Evolutionary conservation across 2,113 vertebrate species (phyloP).

Genomic region (Channa argus): DNA sequence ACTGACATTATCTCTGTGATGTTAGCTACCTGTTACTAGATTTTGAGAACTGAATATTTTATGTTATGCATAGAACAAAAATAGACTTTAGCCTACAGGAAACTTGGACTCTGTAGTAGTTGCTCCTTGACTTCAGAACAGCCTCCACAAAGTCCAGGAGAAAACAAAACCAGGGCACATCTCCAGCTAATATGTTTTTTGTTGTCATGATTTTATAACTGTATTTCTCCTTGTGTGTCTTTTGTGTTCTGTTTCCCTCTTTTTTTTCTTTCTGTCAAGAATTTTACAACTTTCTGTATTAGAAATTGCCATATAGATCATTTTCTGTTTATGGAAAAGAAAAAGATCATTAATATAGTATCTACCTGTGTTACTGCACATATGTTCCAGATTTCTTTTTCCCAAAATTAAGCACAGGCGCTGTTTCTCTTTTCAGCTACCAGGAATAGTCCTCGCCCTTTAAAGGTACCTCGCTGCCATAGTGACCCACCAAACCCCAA

Average conservation of each 20-base stretch:
- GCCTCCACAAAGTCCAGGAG: not conserved
- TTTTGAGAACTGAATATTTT: not conserved
- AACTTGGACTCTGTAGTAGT: too few relatives aligned
- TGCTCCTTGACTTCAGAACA: too few relatives aligned
- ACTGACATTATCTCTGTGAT: not conserved
- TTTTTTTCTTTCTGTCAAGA: not conserved
- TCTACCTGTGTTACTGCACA: not conserved
- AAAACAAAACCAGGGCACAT: not conserved
- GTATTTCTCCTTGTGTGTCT: not conserved
- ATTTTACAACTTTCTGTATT: not conserved
- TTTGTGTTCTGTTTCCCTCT: not conserved
- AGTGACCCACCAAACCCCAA: constrained; percentile 98
- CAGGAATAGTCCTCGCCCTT: constrained; percentile 95
- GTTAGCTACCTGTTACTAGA: not conserved
- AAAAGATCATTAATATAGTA: not conserved
- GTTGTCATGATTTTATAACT: not conserved
- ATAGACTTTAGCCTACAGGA: not conserved
- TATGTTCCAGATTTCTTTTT: not conserved
- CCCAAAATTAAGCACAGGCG: constrained; percentile 3
- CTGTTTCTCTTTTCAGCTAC: constrained; percentile 81
- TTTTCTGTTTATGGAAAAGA: not conserved
- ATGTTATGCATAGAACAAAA: not conserved
- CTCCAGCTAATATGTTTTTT: too few relatives aligned
- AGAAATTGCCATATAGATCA: not conserved
- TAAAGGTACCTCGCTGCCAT: constrained; percentile 97